Conservation (phyloP, 92 coral and sea anemone species). For the Blastomussa wellsi region DNA sequence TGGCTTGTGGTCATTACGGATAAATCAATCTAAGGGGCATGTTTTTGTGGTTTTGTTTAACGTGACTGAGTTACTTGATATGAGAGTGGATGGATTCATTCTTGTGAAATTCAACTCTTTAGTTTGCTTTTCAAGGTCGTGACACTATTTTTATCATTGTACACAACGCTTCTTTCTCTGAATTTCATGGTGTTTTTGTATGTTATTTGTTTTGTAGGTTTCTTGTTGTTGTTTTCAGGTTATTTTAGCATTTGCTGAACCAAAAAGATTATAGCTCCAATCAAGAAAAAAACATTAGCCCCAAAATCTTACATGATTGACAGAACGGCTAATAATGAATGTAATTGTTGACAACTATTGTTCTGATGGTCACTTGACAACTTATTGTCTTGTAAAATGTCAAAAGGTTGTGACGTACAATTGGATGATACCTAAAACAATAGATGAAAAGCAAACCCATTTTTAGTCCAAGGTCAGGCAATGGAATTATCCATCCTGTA, state of each 20-base stretch:
- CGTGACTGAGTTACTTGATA: slow-evolving; percentile 45
- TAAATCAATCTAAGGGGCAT: slow-evolving; percentile 5
- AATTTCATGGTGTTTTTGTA: not conserved
- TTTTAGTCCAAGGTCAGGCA: slow-evolving; percentile 30
- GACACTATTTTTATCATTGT: slow-evolving; percentile 41
- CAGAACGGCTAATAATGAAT: slow-evolving; percentile 27
- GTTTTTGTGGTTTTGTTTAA: slow-evolving; percentile 31
- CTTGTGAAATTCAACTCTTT: slow-evolving; percentile 31
- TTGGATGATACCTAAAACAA: slow-evolving; percentile 32
- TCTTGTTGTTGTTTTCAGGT: not conserved
- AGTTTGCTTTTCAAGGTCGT: slow-evolving; percentile 40
- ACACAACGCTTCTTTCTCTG: slow-evolving; percentile 21
- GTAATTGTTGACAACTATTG: slow-evolving; percentile 47
- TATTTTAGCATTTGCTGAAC: not conserved
- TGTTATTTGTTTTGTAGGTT: not conserved
- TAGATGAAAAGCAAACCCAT: slow-evolving; percentile 3
- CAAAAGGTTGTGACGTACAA: slow-evolving; percentile 28
- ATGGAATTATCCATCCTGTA: not conserved
- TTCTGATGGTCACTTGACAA: slow-evolving; percentile 40
- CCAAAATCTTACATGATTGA: slow-evolving; percentile 25
- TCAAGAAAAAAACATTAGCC: slow-evolving; percentile 16
- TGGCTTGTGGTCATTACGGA: not conserved
- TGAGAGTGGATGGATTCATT: slow-evolving; percentile 16
- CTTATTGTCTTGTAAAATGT: slow-evolving; percentile 52
- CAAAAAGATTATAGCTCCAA: not conserved